phyloP scores from a whole-genome alignment of 2,888 invertebrate species.

The Melanotus villosus region DNA sequence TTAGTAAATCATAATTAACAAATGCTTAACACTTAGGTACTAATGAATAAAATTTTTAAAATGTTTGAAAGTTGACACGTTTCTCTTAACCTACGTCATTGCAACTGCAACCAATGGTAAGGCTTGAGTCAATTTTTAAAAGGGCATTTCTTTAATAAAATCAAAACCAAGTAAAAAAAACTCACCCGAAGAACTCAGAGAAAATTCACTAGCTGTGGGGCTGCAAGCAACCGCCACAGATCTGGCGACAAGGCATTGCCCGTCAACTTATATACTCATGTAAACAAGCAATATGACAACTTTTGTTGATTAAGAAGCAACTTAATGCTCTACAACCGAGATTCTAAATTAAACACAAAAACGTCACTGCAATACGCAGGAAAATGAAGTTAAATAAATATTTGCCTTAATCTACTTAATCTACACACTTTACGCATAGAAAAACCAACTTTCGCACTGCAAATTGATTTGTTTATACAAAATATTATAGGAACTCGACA shows the following conservation, averaged over 20 bases:
- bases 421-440: slow-evolving; percentile 6
- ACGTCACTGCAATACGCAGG: slow-evolving; percentile 31
- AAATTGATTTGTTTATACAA: slow-evolving; percentile 14
- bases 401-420: slow-evolving; percentile 22
- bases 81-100: slow-evolving; percentile 7
- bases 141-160: background rate
- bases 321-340: slow-evolving; percentile 31
- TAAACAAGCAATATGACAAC: slow-evolving; percentile 29
- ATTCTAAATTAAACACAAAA: slow-evolving; percentile 33
- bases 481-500: slow-evolving; percentile 1
- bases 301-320: slow-evolving; percentile 34
- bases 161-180: background rate
- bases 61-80: slow-evolving; percentile 9
- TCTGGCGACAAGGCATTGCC: slow-evolving; percentile 30
- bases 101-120: background rate
- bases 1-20: too few species aligned
- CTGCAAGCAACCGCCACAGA: slow-evolving; percentile 56
- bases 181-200: slow-evolving; percentile 46
- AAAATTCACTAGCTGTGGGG: slow-evolving; percentile 48
- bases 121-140: too few species aligned
- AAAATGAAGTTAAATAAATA: slow-evolving; percentile 31
- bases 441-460: slow-evolving; percentile 4
- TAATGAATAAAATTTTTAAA: too few species aligned
- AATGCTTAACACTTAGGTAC: too few species aligned
- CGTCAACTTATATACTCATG: slow-evolving; percentile 33